These are phyloP conservation scores for Rhamphomyia laevipes DNA, from an alignment of 2,888 invertebrate genomes.

Conservation along the genomic window DNA sequence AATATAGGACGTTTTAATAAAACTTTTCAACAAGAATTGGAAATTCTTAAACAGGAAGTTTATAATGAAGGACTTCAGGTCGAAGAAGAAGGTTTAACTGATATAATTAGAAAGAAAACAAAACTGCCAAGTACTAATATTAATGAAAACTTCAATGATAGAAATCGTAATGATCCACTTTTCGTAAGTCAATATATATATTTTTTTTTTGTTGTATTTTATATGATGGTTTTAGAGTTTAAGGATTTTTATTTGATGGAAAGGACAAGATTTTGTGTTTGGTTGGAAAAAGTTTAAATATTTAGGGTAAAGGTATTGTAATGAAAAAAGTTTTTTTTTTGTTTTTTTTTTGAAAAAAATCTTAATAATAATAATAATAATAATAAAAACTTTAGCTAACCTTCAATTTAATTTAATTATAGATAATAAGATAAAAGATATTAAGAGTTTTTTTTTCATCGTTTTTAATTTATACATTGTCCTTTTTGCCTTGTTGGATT, in stretches of 20 bases:
- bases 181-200: conserved; percentile 21
- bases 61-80: conserved; percentile 70
- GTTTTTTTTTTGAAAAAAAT: background rate
- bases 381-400: too few species aligned
- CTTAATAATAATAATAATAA: too few species aligned
- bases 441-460: too few species aligned
- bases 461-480: too few species aligned
- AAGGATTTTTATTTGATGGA: too few species aligned
- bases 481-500: too few species aligned
- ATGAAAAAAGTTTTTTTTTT: background rate
- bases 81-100: conserved; percentile 71
- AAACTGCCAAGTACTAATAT: conserved; percentile 46
- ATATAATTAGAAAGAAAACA: conserved; percentile 57
- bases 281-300: too few species aligned
- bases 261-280: too few species aligned
- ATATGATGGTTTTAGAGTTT: too few species aligned
- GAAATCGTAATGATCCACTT: conserved; percentile 22
- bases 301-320: too few species aligned
- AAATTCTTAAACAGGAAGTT: conserved; percentile 70
- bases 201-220: background rate
- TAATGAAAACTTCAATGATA: conserved; percentile 39
- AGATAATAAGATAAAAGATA: too few species aligned
- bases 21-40: conserved; percentile 63
- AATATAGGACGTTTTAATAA: conserved; percentile 41
- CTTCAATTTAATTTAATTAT: too few species aligned